Percentiles rank a stretch among this genome's conserved stretches.
These are phyloP conservation scores for Gobius niger DNA, from an alignment of 2,113 vertebrate species.

Conservation along the genomic window DNA sequence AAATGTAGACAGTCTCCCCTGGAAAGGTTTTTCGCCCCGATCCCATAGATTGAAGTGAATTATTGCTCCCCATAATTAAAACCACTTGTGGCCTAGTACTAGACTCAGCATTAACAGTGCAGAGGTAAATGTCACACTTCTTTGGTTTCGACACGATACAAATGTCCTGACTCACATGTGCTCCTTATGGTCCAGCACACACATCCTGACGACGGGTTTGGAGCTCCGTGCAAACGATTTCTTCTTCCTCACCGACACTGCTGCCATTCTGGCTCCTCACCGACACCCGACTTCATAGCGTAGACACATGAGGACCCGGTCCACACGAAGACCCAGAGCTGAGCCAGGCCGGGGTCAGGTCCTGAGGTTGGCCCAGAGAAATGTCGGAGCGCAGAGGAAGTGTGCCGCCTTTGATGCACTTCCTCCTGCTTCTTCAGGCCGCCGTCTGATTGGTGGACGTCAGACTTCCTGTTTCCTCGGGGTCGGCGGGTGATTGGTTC, in stretches of 20 bases:
- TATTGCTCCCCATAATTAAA: background rate
- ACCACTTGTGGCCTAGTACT: background rate
- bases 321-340: background rate
- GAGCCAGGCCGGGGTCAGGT: background rate
- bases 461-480: conserved; percentile 66
- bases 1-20: too few relatives aligned
- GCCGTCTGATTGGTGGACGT: conserved; percentile 49
- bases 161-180: conserved; percentile 60
- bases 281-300: conserved; percentile 40
- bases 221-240: conserved; percentile 43
- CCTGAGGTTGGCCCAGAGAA: background rate
- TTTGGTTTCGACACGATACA: background rate
- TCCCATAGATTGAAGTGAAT: too few relatives aligned
- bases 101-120: background rate
- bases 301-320: background rate
- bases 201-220: conserved; percentile 54
- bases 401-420: conserved; percentile 29
- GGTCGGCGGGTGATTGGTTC: conserved; percentile 33
- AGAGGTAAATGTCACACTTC: background rate
- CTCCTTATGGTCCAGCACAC: conserved; percentile 54
- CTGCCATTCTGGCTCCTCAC: conserved; percentile 36
- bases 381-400: conserved; percentile 22
- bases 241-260: conserved; percentile 60
- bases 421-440: conserved; percentile 54
- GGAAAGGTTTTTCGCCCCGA: too few relatives aligned